These are phyloP conservation scores for Opisthocomus hoazin DNA, from an alignment of 2,113 vertebrate species.

Conservation along the genomic window DNA sequence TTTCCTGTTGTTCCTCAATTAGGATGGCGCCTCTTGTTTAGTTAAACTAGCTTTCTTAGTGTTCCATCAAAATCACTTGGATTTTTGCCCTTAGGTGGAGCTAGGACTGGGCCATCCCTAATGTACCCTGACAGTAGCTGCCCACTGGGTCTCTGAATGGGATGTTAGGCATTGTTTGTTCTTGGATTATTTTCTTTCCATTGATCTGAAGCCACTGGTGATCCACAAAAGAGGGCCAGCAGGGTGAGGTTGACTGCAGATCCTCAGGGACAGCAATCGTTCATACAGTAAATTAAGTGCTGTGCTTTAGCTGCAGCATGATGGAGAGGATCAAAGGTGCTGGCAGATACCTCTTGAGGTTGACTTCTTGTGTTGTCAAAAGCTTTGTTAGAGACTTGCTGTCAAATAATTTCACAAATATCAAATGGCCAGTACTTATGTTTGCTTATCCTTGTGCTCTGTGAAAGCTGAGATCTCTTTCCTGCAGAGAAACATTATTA, in stretches of 20 bases:
- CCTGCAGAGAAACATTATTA: neutral
- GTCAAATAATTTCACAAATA: neutral
- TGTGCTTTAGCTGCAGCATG: neutral
- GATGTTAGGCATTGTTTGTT: neutral
- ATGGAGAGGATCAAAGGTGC: neutral
- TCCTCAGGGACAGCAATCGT: neutral
- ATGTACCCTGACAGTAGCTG: neutral
- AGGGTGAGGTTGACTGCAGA: neutral
- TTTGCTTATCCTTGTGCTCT: neutral
- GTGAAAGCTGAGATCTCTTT: neutral
- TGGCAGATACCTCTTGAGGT: neutral
- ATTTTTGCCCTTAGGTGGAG: neutral
- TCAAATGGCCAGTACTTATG: neutral
- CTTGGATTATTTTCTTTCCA: neutral
- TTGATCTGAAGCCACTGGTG: neutral
- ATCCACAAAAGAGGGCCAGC: neutral
- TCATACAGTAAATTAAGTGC: neutral
- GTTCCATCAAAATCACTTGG: neutral
- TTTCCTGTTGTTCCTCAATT: neutral
- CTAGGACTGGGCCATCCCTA: neutral
- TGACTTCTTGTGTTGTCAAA: neutral
- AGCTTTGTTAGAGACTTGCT: neutral
- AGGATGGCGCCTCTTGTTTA: neutral
- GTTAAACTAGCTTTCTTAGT: neutral
- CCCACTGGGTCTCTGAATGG: neutral